Evolutionary conservation across 2,113 vertebrate species (phyloP).

Genomic region (Oxyura jamaicensis): DNA sequence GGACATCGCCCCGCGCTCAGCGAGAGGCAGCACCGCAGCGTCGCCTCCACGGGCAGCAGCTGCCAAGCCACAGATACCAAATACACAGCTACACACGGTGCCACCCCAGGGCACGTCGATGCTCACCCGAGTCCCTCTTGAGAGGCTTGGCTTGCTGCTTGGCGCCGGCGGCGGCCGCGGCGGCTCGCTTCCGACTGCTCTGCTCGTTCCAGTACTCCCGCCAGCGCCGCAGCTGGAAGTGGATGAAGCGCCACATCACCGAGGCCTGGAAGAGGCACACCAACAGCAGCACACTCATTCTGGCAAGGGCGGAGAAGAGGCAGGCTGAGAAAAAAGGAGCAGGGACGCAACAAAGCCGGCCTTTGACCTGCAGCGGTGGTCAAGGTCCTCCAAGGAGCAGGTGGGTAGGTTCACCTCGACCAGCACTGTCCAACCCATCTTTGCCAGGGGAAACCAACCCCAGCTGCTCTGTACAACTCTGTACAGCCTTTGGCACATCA

Average conservation of each 20-base stretch:
- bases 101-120: accelerated
- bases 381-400: neutral
- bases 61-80: neutral
- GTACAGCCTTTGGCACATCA: neutral
- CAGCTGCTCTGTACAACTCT: neutral
- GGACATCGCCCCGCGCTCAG: neutral
- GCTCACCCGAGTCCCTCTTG: conserved; percentile 91
- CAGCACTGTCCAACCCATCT: neutral
- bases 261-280: conserved; percentile 93
- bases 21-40: neutral
- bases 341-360: neutral
- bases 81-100: neutral
- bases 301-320: conserved; percentile 67
- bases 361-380: accelerated
- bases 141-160: conserved; percentile 81
- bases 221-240: conserved; percentile 95
- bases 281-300: conserved; percentile 89
- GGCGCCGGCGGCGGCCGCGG: neutral
- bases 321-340: conserved; percentile 38
- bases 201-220: conserved; percentile 91
- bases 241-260: conserved; percentile 97
- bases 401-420: neutral
- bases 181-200: conserved; percentile 81
- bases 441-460: accelerated
- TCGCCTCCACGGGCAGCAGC: accelerated